These are phyloP conservation scores for Macrophya annulata DNA, from an alignment of 2,888 invertebrate genomes.

Conservation along the genomic window DNA sequence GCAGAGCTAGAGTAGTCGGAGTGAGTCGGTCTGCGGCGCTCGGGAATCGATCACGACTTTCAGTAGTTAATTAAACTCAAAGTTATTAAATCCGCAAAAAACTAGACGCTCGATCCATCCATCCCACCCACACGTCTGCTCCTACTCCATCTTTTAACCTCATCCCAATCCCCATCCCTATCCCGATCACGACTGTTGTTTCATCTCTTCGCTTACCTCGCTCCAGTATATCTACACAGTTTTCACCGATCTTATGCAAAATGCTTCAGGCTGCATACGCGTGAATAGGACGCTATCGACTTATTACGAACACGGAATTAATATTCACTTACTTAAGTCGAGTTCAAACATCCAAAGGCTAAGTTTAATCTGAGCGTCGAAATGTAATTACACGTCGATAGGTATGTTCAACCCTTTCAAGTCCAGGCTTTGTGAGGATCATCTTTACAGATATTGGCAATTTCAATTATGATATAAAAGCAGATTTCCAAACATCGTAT, in stretches of 20 bases:
- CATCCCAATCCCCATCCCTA: constrained; percentile 59
- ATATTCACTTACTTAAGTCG: constrained; percentile 17
- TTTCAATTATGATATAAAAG: background rate
- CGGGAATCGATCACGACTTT: constrained; percentile 75
- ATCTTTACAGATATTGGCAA: background rate
- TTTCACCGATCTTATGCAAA: constrained; percentile 22
- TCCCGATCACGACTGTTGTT: constrained; percentile 56
- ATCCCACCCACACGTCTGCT: constrained; percentile 49
- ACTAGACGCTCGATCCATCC: constrained; percentile 64
- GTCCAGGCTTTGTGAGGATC: background rate
- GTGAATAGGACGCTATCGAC: background rate
- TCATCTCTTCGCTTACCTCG: constrained; percentile 16
- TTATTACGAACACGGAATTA: background rate
- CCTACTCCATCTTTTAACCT: constrained; percentile 32
- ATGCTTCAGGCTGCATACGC: constrained; percentile 26
- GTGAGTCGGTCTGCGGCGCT: constrained; percentile 55
- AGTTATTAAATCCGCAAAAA: constrained; percentile 77
- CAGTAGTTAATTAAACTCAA: constrained; percentile 76
- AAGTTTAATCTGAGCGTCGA: background rate
- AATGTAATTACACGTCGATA: background rate
- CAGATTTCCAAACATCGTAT: background rate
- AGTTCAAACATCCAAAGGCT: constrained; percentile 13
- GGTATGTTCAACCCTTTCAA: background rate
- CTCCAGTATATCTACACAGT: constrained; percentile 6
- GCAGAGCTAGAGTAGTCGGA: constrained; percentile 59